Conservation (phyloP, 2,797 vertebrate genomes). For the Anniella stebbinsi region DNA sequence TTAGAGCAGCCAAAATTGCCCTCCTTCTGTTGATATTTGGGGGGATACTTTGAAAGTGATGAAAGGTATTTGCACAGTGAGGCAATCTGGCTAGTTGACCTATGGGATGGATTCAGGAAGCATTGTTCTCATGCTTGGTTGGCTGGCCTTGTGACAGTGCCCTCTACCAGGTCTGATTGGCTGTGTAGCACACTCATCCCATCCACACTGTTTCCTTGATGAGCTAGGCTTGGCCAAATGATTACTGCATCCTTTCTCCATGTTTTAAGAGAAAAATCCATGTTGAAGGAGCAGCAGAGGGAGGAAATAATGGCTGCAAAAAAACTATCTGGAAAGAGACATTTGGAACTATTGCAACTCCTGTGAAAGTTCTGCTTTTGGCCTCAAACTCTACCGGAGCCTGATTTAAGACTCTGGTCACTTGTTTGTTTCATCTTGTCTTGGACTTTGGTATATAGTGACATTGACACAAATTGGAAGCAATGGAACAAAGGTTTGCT, state of each 20-base stretch:
- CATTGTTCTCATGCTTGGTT: not conserved
- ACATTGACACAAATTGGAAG: not conserved
- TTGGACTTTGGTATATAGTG: not conserved
- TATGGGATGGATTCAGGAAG: too few relatives aligned
- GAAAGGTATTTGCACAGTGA: not conserved
- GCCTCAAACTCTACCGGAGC: not conserved
- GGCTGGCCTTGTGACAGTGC: not conserved
- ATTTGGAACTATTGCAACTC: not conserved
- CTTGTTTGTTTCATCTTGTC: too few relatives aligned
- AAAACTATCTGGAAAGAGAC: not conserved
- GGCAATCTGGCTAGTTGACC: not conserved
- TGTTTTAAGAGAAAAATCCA: not conserved
- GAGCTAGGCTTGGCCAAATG: not conserved
- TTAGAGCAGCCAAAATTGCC: not conserved
- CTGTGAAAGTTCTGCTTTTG: not conserved
- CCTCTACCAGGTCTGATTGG: not conserved
- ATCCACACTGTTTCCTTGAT: not conserved
- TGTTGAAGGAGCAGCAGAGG: too few relatives aligned
- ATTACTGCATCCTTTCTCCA: not conserved
- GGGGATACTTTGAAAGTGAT: not conserved
- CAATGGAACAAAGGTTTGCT: not conserved
- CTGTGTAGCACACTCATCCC: not conserved
- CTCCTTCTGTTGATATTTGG: not conserved
- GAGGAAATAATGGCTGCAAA: not conserved
- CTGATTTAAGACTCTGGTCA: not conserved